These are phyloP conservation scores for Alfaro cultratus DNA, from an alignment of 2,797 vertebrate genomes.

Conservation along the genomic window DNA sequence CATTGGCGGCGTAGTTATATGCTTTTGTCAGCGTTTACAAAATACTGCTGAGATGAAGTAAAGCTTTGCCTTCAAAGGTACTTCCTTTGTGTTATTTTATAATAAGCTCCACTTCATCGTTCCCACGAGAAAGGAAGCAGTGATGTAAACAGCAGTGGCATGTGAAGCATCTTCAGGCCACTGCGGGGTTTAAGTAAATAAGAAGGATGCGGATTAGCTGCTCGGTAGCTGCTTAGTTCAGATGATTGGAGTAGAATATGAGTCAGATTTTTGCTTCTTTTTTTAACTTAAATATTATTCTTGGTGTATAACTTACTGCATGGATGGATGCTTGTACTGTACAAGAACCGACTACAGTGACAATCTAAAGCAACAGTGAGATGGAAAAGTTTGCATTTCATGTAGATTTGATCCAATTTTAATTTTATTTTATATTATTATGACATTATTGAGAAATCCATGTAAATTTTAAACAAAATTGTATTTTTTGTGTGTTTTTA, in stretches of 20 bases:
- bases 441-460: too few species aligned
- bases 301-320: neutral
- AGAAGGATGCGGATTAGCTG: neutral
- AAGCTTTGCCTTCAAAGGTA: constrained; percentile 8
- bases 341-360: neutral
- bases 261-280: neutral
- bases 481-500: neutral
- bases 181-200: constrained; percentile 12
- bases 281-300: neutral
- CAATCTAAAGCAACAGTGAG: neutral
- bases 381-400: neutral
- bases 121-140: constrained; percentile 75
- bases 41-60: constrained; percentile 33
- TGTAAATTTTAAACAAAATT: neutral
- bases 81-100: constrained; percentile 38
- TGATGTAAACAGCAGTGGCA: constrained; percentile 65
- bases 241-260: neutral
- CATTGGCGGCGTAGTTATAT: neutral
- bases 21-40: constrained; percentile 9
- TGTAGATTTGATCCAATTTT: neutral
- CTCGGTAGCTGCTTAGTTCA: neutral
- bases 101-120: constrained; percentile 48
- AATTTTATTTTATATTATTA: too few species aligned
- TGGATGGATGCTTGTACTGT: neutral
- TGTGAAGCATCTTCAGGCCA: constrained; percentile 43